Evolutionary conservation across 1,140 invertebrate species (phyloP), one percentile per base, ranked within the genome.

Genomic region (Drosophila triauraria): DNA sequence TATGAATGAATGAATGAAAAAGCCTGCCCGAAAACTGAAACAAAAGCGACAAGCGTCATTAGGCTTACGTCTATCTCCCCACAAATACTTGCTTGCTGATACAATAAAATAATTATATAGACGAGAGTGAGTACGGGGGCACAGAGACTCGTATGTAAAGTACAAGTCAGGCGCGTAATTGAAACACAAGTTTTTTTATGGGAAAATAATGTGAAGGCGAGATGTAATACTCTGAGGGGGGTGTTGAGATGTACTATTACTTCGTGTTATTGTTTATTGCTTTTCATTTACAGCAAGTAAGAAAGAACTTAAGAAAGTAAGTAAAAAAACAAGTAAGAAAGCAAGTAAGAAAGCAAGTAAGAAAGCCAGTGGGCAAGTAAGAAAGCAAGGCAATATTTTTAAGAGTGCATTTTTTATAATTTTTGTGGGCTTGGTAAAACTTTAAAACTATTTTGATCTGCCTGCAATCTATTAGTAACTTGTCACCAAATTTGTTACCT

Each of bases 31-130:
- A 63, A 48, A 43, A 13, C 4, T 15, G 40, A 32, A 32, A 23
- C 35, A 75, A 86, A 84, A 64, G 72, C 68, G 63, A 65, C 63
- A 78, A 78, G 68, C 77, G 57, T 60, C 77, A 85, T 80, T 78
- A 70, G 69, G 68, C 74, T 60, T 44, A 54, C 57, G 60, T 82
- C 64, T 62, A 61, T 59, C 46, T 67, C 32, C 50, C 57, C 53
- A 65, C 50, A 67, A 60, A 54, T 43, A 35, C 27, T 30, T 51
- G 54, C 60, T 44, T 75, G 68, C 78, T 77, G 67, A 57, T 65
- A 79, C 65, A 72, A 74, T 72, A 80, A 80, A 74, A 44, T 78
- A 74, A 80, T 78, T 80, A 63, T 38, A 61, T 13, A 27, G 12
- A 54, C 15, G 35, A 13, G 23, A 51, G 17, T 30, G 23, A 51